Conservation (phyloP, 2,888 invertebrate species). For the Cenopis cana region DNA sequence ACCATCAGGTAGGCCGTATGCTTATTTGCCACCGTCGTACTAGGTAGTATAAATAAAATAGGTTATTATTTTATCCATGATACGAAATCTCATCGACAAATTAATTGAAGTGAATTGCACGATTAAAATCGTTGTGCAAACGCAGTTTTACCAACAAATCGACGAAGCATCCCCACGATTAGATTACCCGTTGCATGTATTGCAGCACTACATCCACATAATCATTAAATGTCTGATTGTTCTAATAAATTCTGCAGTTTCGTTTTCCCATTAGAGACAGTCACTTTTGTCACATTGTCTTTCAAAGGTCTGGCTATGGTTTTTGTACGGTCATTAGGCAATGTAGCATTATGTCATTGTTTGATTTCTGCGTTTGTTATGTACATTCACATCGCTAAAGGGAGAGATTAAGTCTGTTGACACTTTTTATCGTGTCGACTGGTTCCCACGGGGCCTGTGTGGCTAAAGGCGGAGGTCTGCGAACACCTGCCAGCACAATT, state of each 20-base stretch:
- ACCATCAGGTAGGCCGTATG: too few relatives aligned
- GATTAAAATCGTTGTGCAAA: slow-evolving; percentile 12
- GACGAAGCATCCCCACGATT: slow-evolving; percentile 8
- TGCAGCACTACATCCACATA: slow-evolving; percentile 8
- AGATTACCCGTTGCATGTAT: slow-evolving; percentile 5
- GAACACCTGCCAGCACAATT: slow-evolving; percentile 65
- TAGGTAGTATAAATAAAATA: too few relatives aligned
- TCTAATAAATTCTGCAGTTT: slow-evolving; percentile 13
- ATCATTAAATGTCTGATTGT: slow-evolving; percentile 19
- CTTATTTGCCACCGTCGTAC: too few relatives aligned
- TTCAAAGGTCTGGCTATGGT: slow-evolving; percentile 52
- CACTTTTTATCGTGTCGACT: slow-evolving; percentile 63
- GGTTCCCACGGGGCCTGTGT: slow-evolving; percentile 63
- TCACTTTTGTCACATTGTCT: slow-evolving; percentile 31
- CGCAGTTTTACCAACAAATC: neutral
- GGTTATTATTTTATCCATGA: neutral
- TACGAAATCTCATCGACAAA: neutral
- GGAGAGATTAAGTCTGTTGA: slow-evolving; percentile 65
- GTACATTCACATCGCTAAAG: slow-evolving; percentile 61
- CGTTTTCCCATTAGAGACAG: slow-evolving; percentile 23
- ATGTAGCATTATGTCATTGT: slow-evolving; percentile 74
- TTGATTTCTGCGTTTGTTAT: slow-evolving; percentile 58
- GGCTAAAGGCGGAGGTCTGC: slow-evolving; percentile 59
- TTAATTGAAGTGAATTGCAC: slow-evolving; percentile 8
- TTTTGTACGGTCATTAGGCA: slow-evolving; percentile 63